Percentiles rank a stretch among this genome's conserved stretches.
Conservation (phyloP, 1,140 invertebrate genomes). For the Colletes latitarsis region DNA sequence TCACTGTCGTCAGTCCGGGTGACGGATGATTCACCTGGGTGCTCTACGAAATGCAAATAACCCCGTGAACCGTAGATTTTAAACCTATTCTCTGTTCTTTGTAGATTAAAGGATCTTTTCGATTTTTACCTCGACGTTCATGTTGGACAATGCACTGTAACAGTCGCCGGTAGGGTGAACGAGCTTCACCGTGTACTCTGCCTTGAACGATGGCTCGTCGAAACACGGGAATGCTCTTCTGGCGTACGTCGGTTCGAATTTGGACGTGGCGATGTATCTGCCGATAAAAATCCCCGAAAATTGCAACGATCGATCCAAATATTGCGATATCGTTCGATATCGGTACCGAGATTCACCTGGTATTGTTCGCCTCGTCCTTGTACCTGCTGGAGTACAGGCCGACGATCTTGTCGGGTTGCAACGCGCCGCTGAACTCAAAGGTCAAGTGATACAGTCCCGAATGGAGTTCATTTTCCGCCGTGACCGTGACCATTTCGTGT, state of each 20-base stretch:
- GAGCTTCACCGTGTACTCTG: slow-evolving; percentile 90
- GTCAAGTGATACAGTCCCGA: slow-evolving; percentile 84
- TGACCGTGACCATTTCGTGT: slow-evolving; percentile 87
- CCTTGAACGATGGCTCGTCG: slow-evolving; percentile 97
- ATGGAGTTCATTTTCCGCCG: slow-evolving; percentile 79
- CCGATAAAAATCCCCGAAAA: slow-evolving; percentile 1
- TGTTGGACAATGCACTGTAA: slow-evolving; percentile 91
- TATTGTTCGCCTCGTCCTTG: slow-evolving; percentile 82
- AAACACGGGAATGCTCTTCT: slow-evolving; percentile 96
- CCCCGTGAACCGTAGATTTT: no score
- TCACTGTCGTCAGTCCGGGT: slow-evolving; percentile 80
- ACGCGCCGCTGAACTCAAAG: slow-evolving; percentile 86
- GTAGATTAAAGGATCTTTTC: no score
- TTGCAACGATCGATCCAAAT: background rate
- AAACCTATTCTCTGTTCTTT: no score
- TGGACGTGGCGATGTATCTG: slow-evolving; percentile 92
- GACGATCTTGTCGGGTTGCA: slow-evolving; percentile 85
- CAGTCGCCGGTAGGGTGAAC: slow-evolving; percentile 84
- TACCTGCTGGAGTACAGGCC: slow-evolving; percentile 92
- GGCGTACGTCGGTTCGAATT: slow-evolving; percentile 97
- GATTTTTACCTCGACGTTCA: slow-evolving; percentile 82
- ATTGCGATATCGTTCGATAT: no score
- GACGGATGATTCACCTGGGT: slow-evolving; percentile 73
- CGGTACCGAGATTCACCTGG: slow-evolving; percentile 80
- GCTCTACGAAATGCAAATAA: slow-evolving; percentile 66